phyloP scores from a whole-genome alignment of 1,140 invertebrate species.

The Pseudobourletiella spinata region DNA sequence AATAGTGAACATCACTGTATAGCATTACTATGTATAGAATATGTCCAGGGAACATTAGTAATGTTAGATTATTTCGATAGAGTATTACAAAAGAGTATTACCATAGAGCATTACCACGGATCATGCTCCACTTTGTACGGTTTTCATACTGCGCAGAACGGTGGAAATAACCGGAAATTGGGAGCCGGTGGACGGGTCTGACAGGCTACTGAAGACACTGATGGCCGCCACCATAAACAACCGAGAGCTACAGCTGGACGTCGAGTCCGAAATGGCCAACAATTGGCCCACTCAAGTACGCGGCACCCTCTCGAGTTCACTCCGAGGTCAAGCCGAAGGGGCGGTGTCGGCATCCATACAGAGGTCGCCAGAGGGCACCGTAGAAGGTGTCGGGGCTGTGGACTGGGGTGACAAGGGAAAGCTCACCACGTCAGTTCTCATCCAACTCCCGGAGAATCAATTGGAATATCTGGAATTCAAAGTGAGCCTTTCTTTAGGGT shows the following conservation, averaged over 20 bases:
- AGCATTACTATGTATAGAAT: too few relatives aligned
- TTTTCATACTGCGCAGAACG: not conserved
- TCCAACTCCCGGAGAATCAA: slow-evolving; percentile 19
- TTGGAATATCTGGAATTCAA: slow-evolving; percentile 24
- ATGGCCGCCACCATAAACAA: slow-evolving; percentile 7
- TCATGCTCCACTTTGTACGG: too few relatives aligned
- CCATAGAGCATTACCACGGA: too few relatives aligned
- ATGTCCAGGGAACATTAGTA: too few relatives aligned
- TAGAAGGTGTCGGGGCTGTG: slow-evolving; percentile 15
- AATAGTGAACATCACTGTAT: too few relatives aligned
- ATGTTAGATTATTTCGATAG: too few relatives aligned
- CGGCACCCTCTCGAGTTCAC: slow-evolving; percentile 21
- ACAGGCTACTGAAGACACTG: not conserved
- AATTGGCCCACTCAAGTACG: slow-evolving; percentile 25
- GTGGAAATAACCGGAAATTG: not conserved
- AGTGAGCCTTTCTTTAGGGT: slow-evolving; percentile 2
- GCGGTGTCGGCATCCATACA: slow-evolving; percentile 14
- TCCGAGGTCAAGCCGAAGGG: not conserved
- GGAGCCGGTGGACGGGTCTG: not conserved
- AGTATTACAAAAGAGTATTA: too few relatives aligned
- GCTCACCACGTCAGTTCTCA: slow-evolving; percentile 5
- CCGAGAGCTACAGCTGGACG: slow-evolving; percentile 22
- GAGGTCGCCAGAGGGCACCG: not conserved
- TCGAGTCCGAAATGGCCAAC: slow-evolving; percentile 22
- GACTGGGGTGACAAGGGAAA: slow-evolving; percentile 17